Conservation (phyloP, 1,140 invertebrate genomes). For the Eulimnadia texana region DNA sequence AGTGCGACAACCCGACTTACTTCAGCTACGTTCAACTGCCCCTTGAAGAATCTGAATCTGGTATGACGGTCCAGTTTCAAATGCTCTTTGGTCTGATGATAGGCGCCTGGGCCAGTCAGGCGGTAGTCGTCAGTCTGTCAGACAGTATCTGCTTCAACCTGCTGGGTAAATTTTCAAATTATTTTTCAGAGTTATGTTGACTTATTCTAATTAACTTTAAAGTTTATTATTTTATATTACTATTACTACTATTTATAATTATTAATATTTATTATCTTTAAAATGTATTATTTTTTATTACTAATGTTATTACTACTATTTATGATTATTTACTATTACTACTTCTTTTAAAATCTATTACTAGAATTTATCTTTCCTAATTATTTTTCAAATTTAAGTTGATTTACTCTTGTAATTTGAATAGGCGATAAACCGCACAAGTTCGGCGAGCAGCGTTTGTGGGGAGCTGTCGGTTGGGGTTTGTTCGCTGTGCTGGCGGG, state of each 20-base stretch:
- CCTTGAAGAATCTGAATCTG: neutral
- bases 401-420: constrained; percentile 3
- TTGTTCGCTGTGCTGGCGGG: constrained; percentile 56
- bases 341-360: too few species aligned
- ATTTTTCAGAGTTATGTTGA: too few species aligned
- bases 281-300: too few species aligned
- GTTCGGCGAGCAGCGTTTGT: constrained; percentile 69
- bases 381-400: neutral
- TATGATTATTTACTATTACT: too few species aligned
- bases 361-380: too few species aligned
- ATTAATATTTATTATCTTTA: too few species aligned
- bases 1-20: neutral
- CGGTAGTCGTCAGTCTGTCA: constrained; percentile 59
- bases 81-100: constrained; percentile 37
- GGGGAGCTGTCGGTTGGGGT: constrained; percentile 37
- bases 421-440: constrained; percentile 38
- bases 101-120: constrained; percentile 63
- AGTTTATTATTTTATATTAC: constrained; percentile 9
- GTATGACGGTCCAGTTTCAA: constrained; percentile 18
- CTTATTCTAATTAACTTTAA: constrained; percentile 9
- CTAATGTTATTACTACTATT: too few species aligned
- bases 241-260: neutral
- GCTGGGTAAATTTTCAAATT: constrained; percentile 46
- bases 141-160: constrained; percentile 69
- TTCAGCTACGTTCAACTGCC: constrained; percentile 4